Evolutionary conservation across 1,140 invertebrate genomes (phyloP), one percentile per base, ranked within the genome.

Genomic region (Idris sp.): DNA sequence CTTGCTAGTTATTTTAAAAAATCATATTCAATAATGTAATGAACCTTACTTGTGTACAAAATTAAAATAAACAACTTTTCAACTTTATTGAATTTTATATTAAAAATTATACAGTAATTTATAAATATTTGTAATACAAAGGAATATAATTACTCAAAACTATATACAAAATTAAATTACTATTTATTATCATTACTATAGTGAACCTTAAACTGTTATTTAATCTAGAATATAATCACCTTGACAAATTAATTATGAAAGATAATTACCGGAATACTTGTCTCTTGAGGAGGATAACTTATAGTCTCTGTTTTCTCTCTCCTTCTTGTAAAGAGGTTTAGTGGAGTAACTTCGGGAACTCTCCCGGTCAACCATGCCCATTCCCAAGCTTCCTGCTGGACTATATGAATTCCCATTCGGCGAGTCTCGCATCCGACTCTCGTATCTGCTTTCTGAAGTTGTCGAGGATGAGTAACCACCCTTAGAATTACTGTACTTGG

Each of bases 261-360:
- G n/a, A 61, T 58, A 81, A 73, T 86, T 89, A 92, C 91, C 91
- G 84, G 91, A 90, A 92, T 93, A 93, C 91, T 95, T 95, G 89
- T 94, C 94, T 88, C 93, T 93, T 89, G 91, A 92, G 88, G 91
- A 88, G 84, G 86, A 86, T 86, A 88, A 90, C 89, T 94, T 95
- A 87, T 94, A 95, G 90, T 95, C 92, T 94, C 91, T 93, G 90
- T 91, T 92, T 91, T 95, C 95, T 92, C 94, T 94, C 92, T 96
- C 94, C 91, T 95, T 94, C 88, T 95, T 94, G 92, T 85, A 94
- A 86, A 89, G 94, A 93, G 88, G 93, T 88, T 94, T 94, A 83
- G 92, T 91, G 81, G 91, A 90, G 86, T 95, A 94, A 71, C 76
- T 86, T 28, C 86, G 84, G 51, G 90, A 89, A 84, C 92, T 89